These are phyloP conservation scores for Cinclus mexicanus DNA, from an alignment of 2,113 vertebrate genomes.

Conservation along the genomic window DNA sequence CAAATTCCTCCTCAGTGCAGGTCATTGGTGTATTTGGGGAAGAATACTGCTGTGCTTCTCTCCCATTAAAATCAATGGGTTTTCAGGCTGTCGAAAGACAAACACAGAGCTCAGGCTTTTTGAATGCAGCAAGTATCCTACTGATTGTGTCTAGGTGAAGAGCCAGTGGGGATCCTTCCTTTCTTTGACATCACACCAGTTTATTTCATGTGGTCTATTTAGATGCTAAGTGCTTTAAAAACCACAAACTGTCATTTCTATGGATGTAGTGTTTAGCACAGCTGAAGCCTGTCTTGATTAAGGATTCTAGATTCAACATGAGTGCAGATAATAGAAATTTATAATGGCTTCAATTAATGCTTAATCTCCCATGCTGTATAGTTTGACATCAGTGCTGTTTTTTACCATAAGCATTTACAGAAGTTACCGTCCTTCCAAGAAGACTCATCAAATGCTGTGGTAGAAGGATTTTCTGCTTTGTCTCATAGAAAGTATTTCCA, in stretches of 20 bases:
- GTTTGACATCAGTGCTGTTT: not conserved
- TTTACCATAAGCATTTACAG: not conserved
- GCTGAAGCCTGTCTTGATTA: not conserved
- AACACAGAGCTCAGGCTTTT: not conserved
- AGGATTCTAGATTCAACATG: not conserved
- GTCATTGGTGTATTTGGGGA: fast-evolving
- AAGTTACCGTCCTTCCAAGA: not conserved
- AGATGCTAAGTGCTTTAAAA: not conserved
- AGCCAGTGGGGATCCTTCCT: not conserved
- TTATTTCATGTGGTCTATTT: not conserved
- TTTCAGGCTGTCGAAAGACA: not conserved
- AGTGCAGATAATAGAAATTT: conserved; percentile 12
- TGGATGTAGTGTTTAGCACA: not conserved
- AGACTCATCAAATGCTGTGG: not conserved
- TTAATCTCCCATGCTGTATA: not conserved
- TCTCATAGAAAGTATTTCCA: not conserved
- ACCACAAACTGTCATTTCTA: not conserved
- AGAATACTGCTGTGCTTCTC: not conserved
- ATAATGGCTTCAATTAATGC: not conserved
- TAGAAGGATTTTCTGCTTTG: not conserved
- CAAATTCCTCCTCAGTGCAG: not conserved
- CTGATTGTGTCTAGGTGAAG: not conserved
- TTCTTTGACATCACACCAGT: not conserved
- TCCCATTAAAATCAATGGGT: not conserved
- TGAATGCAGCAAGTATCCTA: not conserved